Conservation (phyloP, 2,888 invertebrate genomes). For the Notodonta ziczac region DNA sequence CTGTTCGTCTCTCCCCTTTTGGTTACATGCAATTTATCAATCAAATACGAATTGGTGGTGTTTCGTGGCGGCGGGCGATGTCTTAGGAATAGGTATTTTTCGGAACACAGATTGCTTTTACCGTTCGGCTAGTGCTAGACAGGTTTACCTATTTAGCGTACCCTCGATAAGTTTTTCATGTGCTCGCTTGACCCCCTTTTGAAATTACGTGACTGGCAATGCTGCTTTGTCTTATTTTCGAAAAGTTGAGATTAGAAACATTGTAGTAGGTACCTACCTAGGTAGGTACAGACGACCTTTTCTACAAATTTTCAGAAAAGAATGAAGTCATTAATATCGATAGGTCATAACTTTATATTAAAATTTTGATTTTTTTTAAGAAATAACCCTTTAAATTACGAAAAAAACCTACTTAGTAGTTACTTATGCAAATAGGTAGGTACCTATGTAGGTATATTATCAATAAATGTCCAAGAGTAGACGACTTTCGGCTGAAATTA, state of each 20-base stretch:
- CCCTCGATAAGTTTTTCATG: conserved; percentile 17
- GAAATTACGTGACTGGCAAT: background rate
- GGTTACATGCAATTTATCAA: conserved; percentile 79
- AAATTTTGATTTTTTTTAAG: no score
- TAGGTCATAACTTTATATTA: no score
- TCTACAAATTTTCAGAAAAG: no score
- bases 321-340: no score
- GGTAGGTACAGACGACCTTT: conserved; percentile 7
- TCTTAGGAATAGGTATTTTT: conserved; percentile 29
- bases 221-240: background rate
- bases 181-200: conserved; percentile 1
- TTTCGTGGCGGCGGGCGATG: conserved; percentile 45
- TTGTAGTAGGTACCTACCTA: background rate
- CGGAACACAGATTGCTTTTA: conserved; percentile 30
- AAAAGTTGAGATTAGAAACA: background rate
- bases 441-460: background rate
- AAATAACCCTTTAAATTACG: background rate
- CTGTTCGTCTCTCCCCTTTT: conserved; percentile 35
- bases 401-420: no score
- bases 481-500: no score
- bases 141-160: conserved; percentile 16
- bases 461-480: no score
- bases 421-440: background rate
- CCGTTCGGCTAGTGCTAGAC: conserved; percentile 23
- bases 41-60: conserved; percentile 55